A percentile compares a stretch with the other conserved stretches of the same genome.
phyloP scores from a whole-genome alignment of 2,888 invertebrate species.

The Aporophyla nigra region DNA sequence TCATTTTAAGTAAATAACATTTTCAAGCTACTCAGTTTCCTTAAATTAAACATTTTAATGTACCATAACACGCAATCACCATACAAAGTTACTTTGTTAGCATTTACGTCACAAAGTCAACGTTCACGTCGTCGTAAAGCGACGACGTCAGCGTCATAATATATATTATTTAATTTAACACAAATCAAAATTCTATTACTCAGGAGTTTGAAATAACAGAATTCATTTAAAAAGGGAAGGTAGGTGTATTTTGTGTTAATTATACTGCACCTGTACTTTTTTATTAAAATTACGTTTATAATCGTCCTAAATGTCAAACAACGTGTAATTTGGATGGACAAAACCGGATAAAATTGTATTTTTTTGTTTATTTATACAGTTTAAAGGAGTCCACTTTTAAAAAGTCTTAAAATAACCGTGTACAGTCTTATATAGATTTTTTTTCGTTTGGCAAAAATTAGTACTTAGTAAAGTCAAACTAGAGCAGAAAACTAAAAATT shows the following conservation, averaged over 20 bases:
- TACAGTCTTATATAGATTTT: neutral
- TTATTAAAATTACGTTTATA: neutral
- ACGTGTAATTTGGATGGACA: neutral
- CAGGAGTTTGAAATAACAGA: constrained; percentile 7
- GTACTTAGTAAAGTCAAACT: neutral
- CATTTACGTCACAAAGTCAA: constrained; percentile 39
- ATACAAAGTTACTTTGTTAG: constrained; percentile 48
- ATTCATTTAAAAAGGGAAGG: constrained; percentile 1
- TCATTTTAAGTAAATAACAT: constrained; percentile 4
- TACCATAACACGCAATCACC: constrained; percentile 16
- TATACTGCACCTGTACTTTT: neutral
- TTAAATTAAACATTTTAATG: constrained; percentile 44
- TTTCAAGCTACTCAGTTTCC: constrained; percentile 5
- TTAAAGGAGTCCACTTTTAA: neutral
- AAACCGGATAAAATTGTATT: neutral
- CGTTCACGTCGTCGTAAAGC: constrained; percentile 4
- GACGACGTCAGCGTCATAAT: constrained; percentile 31
- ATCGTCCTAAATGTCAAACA: neutral
- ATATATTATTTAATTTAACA: constrained; percentile 41
- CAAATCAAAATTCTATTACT: constrained; percentile 14
- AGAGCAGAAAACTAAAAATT: neutral
- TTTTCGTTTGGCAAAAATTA: neutral
- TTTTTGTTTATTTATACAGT: neutral
- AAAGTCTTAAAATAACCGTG: neutral
- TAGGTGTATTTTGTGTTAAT: constrained; percentile 1